Evolutionary conservation across 2,113 vertebrate species (phyloP).

Genomic region (Colius striatus): DNA sequence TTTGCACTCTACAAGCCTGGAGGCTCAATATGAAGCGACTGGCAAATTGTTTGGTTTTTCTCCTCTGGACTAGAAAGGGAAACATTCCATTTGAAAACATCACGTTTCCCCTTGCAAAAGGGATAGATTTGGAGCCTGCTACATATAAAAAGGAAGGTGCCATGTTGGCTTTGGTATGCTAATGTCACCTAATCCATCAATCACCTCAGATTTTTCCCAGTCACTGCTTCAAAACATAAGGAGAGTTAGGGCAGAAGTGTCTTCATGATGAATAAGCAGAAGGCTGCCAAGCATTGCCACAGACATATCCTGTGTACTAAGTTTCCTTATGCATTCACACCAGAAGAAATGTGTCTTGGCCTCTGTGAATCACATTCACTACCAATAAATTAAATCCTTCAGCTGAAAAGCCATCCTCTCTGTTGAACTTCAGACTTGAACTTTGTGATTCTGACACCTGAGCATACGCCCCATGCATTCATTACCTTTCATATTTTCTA

Average conservation of each 20-base stretch:
- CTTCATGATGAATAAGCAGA: neutral
- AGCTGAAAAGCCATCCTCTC: neutral
- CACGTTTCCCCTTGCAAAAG: neutral
- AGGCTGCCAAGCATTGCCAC: neutral
- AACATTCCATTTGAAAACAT: neutral
- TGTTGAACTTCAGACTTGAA: neutral
- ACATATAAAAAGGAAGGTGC: neutral
- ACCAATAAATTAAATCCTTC: neutral
- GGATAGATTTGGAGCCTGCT: neutral
- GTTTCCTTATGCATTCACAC: fast-evolving
- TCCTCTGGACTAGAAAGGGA: neutral
- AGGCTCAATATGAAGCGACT: neutral
- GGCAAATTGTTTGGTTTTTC: neutral
- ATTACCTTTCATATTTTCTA: neutral
- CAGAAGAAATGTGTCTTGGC: fast-evolving
- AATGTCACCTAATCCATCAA: neutral
- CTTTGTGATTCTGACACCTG: neutral
- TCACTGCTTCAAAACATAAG: neutral
- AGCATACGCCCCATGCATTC: fast-evolving
- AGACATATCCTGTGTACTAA: fast-evolving
- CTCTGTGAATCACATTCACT: neutral
- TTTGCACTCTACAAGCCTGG: neutral
- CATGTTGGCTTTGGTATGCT: neutral
- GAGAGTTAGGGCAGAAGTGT: neutral
- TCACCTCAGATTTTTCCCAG: neutral